Percentiles rank a stretch among this genome's conserved stretches.
Evolutionary conservation across 2,888 invertebrate genomes (phyloP).

Genomic region (Cancer borealis): DNA sequence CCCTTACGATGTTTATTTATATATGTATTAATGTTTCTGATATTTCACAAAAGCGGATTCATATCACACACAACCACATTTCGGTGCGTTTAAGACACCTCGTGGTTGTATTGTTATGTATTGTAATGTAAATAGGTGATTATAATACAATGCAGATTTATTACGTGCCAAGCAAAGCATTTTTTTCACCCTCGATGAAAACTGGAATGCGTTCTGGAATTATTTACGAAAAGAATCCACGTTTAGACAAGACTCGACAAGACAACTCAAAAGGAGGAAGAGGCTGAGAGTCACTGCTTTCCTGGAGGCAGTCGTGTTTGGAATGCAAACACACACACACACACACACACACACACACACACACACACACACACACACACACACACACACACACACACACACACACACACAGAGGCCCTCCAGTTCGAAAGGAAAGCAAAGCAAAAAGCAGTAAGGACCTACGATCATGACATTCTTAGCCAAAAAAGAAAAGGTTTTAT

Average conservation of each 20-base stretch:
- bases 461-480: not conserved
- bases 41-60: too few species aligned
- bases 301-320: not conserved
- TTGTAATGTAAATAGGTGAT: too few species aligned
- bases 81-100: too few species aligned
- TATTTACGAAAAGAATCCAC: not conserved
- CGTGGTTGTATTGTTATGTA: too few species aligned
- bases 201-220: not conserved
- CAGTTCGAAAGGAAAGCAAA: not conserved
- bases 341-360: constrained; percentile 56
- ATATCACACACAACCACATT: too few species aligned
- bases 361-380: constrained; percentile 52
- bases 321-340: not conserved
- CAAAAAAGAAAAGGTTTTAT: constrained; percentile 16
- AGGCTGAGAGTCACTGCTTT: not conserved
- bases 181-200: not conserved
- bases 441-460: not conserved
- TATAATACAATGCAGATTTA: not conserved
- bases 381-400: constrained; percentile 9
- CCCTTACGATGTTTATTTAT: not conserved
- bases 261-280: not conserved
- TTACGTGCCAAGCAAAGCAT: not conserved
- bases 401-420: not conserved
- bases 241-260: not conserved
- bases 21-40: too few species aligned